Evolutionary conservation across 35 echinoderm and acorn worm species (phyloP).

Genomic region (Acanthaster planci): DNA sequence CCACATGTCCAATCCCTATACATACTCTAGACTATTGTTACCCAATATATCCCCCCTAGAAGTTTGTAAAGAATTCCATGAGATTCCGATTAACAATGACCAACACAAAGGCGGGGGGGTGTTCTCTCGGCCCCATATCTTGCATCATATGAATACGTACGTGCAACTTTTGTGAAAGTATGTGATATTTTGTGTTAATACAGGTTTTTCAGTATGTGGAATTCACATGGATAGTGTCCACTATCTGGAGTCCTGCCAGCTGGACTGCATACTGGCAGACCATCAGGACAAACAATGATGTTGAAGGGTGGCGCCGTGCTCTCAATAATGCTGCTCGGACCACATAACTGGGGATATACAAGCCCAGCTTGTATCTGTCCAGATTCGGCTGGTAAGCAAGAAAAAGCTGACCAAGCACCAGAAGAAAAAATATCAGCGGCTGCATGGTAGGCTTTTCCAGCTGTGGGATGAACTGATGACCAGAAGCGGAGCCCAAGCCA

Average conservation of each 20-base stretch:
- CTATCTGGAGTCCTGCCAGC: constrained; percentile 20
- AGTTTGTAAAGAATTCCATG: too few species aligned
- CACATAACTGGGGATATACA: constrained; percentile 4
- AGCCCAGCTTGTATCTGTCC: constrained; percentile 1
- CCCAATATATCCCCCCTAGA: too few species aligned
- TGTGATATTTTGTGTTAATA: neutral
- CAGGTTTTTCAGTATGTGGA: neutral
- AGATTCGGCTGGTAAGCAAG: constrained; percentile 27
- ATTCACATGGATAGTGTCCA: neutral
- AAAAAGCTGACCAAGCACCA: constrained; percentile 35
- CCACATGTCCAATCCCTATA: too few species aligned
- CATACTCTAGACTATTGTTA: too few species aligned
- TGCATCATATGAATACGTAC: too few species aligned
- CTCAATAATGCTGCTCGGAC: constrained; percentile 18
- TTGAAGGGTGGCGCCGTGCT: constrained; percentile 50
- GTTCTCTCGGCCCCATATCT: too few species aligned
- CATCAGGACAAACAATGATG: constrained; percentile 55
- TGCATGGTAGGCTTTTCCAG: neutral
- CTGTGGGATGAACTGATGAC: constrained; percentile 31
- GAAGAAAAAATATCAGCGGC: constrained; percentile 10
- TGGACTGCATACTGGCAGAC: constrained; percentile 23
- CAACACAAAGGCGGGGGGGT: too few species aligned
- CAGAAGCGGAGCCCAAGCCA: too few species aligned
- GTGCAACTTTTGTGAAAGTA: too few species aligned
- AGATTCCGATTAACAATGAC: too few species aligned